phyloP scores from a whole-genome alignment of 2,888 invertebrate species.

The Meteorus cinctellus region DNA sequence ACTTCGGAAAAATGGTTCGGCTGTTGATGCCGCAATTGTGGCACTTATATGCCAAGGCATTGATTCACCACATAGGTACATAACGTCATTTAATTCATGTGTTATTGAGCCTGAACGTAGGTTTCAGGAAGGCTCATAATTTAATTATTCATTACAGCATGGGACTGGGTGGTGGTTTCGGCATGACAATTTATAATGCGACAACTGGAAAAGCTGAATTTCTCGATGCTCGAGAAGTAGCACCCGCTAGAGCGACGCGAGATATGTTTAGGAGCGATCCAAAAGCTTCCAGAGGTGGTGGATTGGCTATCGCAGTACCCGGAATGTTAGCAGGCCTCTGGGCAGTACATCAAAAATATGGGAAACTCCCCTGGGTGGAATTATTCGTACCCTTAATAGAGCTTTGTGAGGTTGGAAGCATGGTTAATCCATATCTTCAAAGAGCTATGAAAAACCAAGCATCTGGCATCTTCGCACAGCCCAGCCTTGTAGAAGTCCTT shows the following conservation, averaged over 20 bases:
- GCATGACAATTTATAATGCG: slow-evolving; percentile 87
- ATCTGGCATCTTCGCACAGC: slow-evolving; percentile 76
- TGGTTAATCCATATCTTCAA: slow-evolving; percentile 81
- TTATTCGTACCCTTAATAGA: slow-evolving; percentile 87
- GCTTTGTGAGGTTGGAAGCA: slow-evolving; percentile 83
- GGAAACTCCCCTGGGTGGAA: slow-evolving; percentile 84
- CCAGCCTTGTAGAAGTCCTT: slow-evolving; percentile 76
- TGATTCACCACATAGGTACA: slow-evolving; percentile 83
- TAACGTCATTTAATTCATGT: background rate
- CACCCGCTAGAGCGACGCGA: slow-evolving; percentile 80
- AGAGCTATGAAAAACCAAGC: slow-evolving; percentile 75
- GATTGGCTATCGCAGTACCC: slow-evolving; percentile 88
- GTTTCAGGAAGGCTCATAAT: background rate
- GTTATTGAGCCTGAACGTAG: background rate
- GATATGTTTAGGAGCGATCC: slow-evolving; percentile 81
- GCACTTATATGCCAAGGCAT: slow-evolving; percentile 90
- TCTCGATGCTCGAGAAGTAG: slow-evolving; percentile 86
- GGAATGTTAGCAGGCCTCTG: slow-evolving; percentile 92
- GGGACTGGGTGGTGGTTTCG: slow-evolving; percentile 93
- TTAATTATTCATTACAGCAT: slow-evolving; percentile 75
- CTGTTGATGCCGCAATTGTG: slow-evolving; percentile 91
- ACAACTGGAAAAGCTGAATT: slow-evolving; percentile 76
- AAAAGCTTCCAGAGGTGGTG: slow-evolving; percentile 72
- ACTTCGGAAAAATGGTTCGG: slow-evolving; percentile 82
- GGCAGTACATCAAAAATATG: slow-evolving; percentile 83